Evolutionary conservation across 2,888 invertebrate genomes (phyloP).

Genomic region (Keiferia lycopersicella): DNA sequence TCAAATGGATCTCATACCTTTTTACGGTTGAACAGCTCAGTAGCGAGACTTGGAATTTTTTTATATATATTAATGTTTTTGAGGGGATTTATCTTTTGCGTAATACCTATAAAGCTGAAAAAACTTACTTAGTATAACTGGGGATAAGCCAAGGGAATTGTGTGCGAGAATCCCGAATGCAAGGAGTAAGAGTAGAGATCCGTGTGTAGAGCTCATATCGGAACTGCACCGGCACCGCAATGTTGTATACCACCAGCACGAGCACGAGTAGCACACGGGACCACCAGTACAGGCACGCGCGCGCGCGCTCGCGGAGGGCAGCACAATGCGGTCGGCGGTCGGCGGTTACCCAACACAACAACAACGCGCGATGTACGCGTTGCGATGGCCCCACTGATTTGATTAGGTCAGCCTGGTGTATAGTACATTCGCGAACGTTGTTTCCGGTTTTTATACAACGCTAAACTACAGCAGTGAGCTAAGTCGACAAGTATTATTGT

Average conservation of each 20-base stretch:
- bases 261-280: neutral
- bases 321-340: neutral
- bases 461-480: constrained; percentile 1
- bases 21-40: too few relatives aligned
- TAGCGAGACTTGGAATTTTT: too few relatives aligned
- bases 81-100: too few relatives aligned
- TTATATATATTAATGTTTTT: too few relatives aligned
- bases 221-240: neutral
- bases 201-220: neutral
- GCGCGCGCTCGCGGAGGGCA: neutral
- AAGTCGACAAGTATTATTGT: neutral
- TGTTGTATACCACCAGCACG: neutral
- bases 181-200: neutral
- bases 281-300: neutral
- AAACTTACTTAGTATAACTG: constrained; percentile 73
- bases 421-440: constrained; percentile 21
- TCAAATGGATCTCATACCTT: too few relatives aligned
- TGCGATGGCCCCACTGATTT: neutral
- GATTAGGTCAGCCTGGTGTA: constrained; percentile 15
- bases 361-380: neutral
- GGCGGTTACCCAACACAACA: neutral
- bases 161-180: constrained; percentile 51
- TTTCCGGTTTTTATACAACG: constrained; percentile 25
- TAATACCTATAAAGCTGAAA: neutral
- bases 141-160: constrained; percentile 66